Percentiles rank a stretch among this genome's conserved stretches.
Evolutionary conservation across 2,888 invertebrate genomes (phyloP).

Genomic region (Metallyticus violacea): DNA sequence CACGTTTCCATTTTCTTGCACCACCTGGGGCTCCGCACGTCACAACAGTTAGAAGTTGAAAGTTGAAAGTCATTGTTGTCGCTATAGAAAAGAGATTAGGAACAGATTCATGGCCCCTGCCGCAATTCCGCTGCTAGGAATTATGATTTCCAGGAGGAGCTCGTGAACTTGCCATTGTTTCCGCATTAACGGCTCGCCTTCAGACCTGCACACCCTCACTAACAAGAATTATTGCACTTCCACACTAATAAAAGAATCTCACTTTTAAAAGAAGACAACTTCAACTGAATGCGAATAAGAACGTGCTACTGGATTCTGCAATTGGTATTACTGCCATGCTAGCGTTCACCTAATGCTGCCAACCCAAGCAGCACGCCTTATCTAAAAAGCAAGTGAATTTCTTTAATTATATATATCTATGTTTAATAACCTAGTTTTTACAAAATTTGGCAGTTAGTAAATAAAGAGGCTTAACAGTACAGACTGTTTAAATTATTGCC

Average conservation of each 20-base stretch:
- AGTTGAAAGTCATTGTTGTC: slow-evolving; percentile 8
- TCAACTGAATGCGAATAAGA: background rate
- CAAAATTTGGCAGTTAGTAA: too few relatives aligned
- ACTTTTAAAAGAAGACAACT: background rate
- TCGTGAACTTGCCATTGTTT: slow-evolving; percentile 15
- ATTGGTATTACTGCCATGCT: too few relatives aligned
- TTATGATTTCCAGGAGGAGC: slow-evolving; percentile 2
- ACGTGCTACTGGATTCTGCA: too few relatives aligned
- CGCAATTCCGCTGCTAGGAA: background rate
- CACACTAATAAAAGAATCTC: background rate
- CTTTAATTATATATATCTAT: too few relatives aligned
- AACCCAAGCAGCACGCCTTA: too few relatives aligned
- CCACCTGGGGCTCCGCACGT: slow-evolving; percentile 14
- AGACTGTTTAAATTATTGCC: too few relatives aligned
- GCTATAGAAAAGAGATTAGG: slow-evolving; percentile 23
- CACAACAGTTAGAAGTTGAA: slow-evolving; percentile 17
- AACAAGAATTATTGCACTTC: background rate
- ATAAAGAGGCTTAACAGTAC: too few relatives aligned
- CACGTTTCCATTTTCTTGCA: background rate
- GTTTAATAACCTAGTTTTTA: too few relatives aligned
- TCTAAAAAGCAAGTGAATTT: too few relatives aligned
- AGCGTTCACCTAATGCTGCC: too few relatives aligned
- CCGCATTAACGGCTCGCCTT: slow-evolving; percentile 3
- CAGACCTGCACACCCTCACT: background rate
- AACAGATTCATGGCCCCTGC: background rate